Conservation (phyloP, 2,113 vertebrate species). For the Pollimyrus isidori region DNA sequence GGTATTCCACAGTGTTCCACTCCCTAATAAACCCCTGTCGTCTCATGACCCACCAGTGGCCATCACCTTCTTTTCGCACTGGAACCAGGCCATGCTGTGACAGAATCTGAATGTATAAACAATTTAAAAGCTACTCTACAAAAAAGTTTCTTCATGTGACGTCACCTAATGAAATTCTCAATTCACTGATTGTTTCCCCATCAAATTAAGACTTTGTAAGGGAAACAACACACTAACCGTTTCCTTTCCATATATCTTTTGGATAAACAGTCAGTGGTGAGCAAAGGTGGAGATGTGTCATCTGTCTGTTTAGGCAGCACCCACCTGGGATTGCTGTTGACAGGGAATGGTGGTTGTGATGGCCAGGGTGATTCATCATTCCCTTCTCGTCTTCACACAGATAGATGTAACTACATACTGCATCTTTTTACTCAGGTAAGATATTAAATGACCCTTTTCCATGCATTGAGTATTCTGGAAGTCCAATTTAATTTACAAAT, state of each 20-base stretch:
- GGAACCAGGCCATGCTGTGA: too few relatives aligned
- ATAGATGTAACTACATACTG: neutral
- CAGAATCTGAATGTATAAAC: neutral
- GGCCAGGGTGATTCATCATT: neutral
- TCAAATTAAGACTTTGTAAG: neutral
- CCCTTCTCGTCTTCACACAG: neutral
- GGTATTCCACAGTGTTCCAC: too few relatives aligned
- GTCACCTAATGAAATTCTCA: neutral
- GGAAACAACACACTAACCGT: neutral
- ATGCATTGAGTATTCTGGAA: neutral
- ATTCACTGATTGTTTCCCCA: neutral
- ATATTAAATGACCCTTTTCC: neutral
- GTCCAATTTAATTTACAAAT: neutral
- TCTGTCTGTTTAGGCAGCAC: neutral
- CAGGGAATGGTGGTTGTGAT: neutral
- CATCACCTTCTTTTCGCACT: too few relatives aligned
- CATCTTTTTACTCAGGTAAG: neutral
- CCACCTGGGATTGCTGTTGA: neutral
- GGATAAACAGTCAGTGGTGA: neutral
- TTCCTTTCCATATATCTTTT: neutral
- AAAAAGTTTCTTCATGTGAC: neutral
- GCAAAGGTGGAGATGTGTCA: neutral
- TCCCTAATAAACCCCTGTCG: too few relatives aligned
- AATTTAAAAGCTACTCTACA: neutral
- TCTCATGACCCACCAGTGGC: too few relatives aligned